Percentiles rank a stretch among this genome's conserved stretches.
These are phyloP conservation scores for Elephantulus edwardii DNA, from an alignment of 2,113 vertebrate genomes.

Conservation along the genomic window DNA sequence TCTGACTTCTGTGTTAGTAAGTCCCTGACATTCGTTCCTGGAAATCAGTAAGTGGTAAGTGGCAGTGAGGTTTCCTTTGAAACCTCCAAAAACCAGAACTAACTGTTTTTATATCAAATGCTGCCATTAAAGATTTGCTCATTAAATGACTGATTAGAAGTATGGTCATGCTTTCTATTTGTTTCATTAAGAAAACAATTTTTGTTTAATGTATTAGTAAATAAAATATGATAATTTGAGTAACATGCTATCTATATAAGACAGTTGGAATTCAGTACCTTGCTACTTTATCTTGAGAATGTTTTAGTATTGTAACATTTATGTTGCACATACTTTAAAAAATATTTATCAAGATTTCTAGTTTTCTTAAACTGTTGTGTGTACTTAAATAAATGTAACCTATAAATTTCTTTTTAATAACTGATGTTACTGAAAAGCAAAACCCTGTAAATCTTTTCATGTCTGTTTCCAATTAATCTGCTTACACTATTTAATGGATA, in stretches of 20 bases:
- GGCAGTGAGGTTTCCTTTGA: constrained; percentile 4
- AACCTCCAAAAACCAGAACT: neutral
- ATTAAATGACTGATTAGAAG: neutral
- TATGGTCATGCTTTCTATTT: constrained; percentile 1
- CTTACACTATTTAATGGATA: constrained; percentile 70
- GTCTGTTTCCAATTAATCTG: constrained; percentile 75
- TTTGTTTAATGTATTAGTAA: constrained; percentile 52
- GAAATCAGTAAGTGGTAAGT: constrained; percentile 17
- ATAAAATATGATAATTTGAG: constrained; percentile 7
- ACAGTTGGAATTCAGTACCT: constrained; percentile 24
- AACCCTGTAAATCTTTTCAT: constrained; percentile 6
- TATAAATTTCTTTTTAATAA: constrained; percentile 37
- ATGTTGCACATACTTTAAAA: constrained; percentile 9
- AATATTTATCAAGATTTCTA: constrained; percentile 40
- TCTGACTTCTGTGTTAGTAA: neutral
- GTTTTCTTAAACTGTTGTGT: constrained; percentile 55
- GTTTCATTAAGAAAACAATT: constrained; percentile 29
- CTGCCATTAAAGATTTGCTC: neutral
- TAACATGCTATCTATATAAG: constrained; percentile 45
- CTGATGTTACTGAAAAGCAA: constrained; percentile 39
- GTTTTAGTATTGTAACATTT: neutral
- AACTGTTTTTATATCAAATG: neutral
- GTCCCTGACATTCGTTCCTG: neutral
- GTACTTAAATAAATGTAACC: constrained; percentile 58
- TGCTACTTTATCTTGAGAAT: constrained; percentile 37